Conservation (phyloP, 2,797 vertebrate species). For the Hippocampus kuda region DNA sequence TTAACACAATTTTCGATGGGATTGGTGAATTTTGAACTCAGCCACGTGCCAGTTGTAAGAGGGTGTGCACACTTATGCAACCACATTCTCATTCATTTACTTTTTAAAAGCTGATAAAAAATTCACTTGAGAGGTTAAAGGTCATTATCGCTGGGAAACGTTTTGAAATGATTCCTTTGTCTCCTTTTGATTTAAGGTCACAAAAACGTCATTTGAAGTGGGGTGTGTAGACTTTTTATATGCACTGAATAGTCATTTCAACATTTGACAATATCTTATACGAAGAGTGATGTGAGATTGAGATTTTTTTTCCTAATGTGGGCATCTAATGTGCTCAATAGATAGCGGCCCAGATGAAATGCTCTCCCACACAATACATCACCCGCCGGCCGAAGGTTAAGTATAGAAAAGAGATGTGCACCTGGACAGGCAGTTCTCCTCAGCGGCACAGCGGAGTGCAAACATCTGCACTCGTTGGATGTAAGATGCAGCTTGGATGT, state of each 20-base stretch:
- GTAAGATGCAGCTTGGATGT: slow-evolving; percentile 72
- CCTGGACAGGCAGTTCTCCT: slow-evolving; percentile 78
- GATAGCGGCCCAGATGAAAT: background rate
- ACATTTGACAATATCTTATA: no score
- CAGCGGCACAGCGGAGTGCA: slow-evolving; percentile 71
- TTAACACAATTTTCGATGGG: background rate
- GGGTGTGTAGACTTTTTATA: background rate
- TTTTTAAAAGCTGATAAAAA: background rate
- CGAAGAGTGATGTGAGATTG: no score
- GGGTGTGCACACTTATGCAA: background rate
- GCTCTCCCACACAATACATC: background rate
- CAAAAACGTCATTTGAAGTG: background rate
- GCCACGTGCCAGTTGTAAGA: background rate
- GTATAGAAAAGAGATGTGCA: slow-evolving; percentile 22
- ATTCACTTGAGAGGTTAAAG: background rate
- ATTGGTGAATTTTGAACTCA: background rate
- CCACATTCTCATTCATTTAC: background rate
- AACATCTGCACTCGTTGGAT: slow-evolving; percentile 75
- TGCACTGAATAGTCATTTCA: no score
- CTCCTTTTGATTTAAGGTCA: background rate
- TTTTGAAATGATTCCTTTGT: background rate
- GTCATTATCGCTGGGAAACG: background rate
- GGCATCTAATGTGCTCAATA: no score
- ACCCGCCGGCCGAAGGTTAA: background rate
- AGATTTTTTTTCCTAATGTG: no score